Evolutionary conservation across 1,140 invertebrate species (phyloP), one percentile per base, ranked within the genome.

Genomic region (Cepaea nemoralis): DNA sequence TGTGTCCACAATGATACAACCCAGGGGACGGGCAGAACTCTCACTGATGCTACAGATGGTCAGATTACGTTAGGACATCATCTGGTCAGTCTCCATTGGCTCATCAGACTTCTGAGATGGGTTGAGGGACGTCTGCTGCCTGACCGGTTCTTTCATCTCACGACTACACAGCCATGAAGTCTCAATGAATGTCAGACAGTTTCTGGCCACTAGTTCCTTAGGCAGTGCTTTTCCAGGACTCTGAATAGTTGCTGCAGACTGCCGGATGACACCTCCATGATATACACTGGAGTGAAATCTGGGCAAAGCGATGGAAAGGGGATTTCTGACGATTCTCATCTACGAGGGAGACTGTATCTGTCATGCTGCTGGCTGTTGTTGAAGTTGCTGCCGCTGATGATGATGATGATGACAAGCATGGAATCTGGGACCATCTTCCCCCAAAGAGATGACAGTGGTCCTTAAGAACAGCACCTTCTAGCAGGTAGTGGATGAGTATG

Each of bases 191-290:
- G 76, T 69, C 39, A 80, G 67, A 42, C 76, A 63, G 69, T 83
- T 81, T 45, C 59, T 45, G 27, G 35, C n/a, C 24, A 79, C 69
- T 37, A 69, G 76, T 3, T 75, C 63, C 80, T 85, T 82, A 48
- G 82, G 69, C 45, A 87, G 59, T 19, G 27, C 35, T 24, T 75
- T 67, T 16, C 42, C 37, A 19, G 48, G 22, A 1, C 50, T 93
- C 1, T 59, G 83, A 24, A 77, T 35, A 37, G 89, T 86, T 14
- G 89, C 78, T 10, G 96, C 96, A n/a, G n/a, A n/a, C 66, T 94
- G 93, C 70, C 96, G 96, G 85, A 98, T 97, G 40, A 97, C 94
- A 0, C 97, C 97, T 22, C 96, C 96, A 92, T 97, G 96, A 91
- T 97, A 96, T 1, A 97, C 95, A 0, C 96, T 96, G 0, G 95